Percentiles rank a stretch among this genome's conserved stretches.
Conservation (phyloP, 2,113 vertebrate genomes). For the Oreochromis spilurus region DNA sequence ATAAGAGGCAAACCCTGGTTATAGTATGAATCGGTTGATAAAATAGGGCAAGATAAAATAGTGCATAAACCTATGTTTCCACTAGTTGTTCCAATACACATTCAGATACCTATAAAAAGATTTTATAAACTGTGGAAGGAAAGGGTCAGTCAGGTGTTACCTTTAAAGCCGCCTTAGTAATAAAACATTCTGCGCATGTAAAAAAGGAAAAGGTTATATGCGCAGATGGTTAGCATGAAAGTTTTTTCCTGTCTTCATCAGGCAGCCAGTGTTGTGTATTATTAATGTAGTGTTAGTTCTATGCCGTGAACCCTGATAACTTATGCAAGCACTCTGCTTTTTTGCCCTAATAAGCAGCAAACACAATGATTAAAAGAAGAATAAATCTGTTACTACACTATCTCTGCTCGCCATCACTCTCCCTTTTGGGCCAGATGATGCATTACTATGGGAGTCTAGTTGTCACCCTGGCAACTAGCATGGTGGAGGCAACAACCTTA, state of each 20-base stretch:
- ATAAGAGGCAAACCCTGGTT: too few relatives aligned
- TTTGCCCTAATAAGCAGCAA: background rate
- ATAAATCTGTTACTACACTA: slow-evolving; percentile 6
- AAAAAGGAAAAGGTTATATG: background rate
- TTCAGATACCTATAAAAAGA: fast-evolving
- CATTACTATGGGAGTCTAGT: slow-evolving; percentile 36
- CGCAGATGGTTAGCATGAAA: background rate
- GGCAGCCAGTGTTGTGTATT: background rate
- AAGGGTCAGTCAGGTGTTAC: background rate
- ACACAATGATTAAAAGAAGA: background rate
- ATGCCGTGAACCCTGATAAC: background rate
- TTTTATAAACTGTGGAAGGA: background rate
- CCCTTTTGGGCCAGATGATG: slow-evolving; percentile 34
- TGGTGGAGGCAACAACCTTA: slow-evolving; percentile 31
- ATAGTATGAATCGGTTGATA: too few relatives aligned
- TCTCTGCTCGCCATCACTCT: slow-evolving; percentile 17
- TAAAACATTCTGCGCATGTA: background rate
- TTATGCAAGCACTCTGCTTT: background rate
- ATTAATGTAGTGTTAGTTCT: background rate
- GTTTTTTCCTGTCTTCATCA: background rate
- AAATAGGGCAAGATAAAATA: too few relatives aligned
- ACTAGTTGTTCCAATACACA: fast-evolving
- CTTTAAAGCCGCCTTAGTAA: background rate
- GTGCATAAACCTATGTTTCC: background rate
- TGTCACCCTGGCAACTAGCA: slow-evolving; percentile 61